phyloP scores from a whole-genome alignment of 2,888 invertebrate genomes.

The Microctonus aethiopoides region DNA sequence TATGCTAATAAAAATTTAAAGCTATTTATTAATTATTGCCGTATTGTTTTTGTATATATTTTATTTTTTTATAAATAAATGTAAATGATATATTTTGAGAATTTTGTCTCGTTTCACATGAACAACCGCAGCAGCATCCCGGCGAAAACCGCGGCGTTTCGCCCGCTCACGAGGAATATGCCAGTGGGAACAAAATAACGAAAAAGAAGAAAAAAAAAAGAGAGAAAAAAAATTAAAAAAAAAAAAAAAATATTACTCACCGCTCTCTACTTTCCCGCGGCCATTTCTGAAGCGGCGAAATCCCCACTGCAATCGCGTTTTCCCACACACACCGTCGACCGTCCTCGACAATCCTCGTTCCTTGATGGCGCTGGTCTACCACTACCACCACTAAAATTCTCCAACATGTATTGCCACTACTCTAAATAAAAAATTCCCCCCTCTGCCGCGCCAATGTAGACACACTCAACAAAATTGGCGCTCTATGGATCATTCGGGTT shows the following conservation, averaged over 20 bases:
- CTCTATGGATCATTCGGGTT: conserved; percentile 63
- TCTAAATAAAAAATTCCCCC: too few species aligned
- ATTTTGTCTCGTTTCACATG: neutral
- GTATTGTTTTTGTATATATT: neutral
- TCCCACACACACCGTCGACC: too few species aligned
- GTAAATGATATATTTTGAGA: neutral
- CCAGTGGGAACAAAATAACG: conserved; percentile 7
- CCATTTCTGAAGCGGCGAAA: conserved; percentile 62
- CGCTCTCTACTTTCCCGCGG: conserved; percentile 66
- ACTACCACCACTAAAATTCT: conserved; percentile 67
- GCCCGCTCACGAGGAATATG: conserved; percentile 28
- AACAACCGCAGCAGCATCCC: conserved; percentile 16
- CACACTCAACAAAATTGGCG: too few species aligned
- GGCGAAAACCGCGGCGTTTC: conserved; percentile 23
- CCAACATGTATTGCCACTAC: conserved; percentile 66
- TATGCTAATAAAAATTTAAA: too few species aligned
- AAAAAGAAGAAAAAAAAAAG: conserved; percentile 9
- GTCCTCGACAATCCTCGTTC: conserved; percentile 3
- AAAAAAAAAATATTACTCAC: conserved; percentile 28
- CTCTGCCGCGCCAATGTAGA: conserved; percentile 19
- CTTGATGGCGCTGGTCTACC: conserved; percentile 63
- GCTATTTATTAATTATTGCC: too few species aligned
- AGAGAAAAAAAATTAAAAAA: conserved; percentile 15
- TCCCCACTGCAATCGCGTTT: conserved; percentile 62
- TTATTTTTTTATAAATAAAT: too few species aligned